phyloP scores from a whole-genome alignment of 92 coral and sea anemone species.

The Porites lobata region DNA sequence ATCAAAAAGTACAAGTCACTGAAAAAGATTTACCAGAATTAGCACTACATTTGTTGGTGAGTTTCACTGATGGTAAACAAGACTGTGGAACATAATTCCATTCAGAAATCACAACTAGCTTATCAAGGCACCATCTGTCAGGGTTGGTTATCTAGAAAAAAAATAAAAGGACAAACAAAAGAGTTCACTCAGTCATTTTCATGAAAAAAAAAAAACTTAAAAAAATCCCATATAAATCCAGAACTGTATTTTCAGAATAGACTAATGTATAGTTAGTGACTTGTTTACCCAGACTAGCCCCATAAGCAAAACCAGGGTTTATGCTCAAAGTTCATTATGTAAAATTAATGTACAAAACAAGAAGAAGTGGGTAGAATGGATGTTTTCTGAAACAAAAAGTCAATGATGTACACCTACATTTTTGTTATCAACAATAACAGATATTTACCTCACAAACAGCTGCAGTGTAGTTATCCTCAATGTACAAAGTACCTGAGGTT shows the following conservation, averaged over 20 bases:
- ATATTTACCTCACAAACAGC: constrained; percentile 37
- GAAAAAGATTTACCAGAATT: neutral
- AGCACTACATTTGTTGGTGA: neutral
- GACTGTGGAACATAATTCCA: constrained; percentile 73
- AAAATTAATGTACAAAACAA: too few relatives aligned
- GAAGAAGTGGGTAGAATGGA: too few relatives aligned
- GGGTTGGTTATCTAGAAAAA: constrained; percentile 42
- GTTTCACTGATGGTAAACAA: neutral
- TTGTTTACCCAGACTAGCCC: too few relatives aligned
- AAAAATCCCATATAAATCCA: neutral
- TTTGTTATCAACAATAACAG: neutral
- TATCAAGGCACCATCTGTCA: constrained; percentile 50
- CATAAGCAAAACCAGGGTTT: too few relatives aligned
- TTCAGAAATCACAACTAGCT: constrained; percentile 71
- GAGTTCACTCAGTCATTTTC: neutral
- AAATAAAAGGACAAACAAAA: neutral
- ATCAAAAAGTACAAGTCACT: too few relatives aligned
- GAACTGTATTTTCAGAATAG: too few relatives aligned
- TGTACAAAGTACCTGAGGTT: constrained; percentile 66
- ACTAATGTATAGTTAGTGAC: too few relatives aligned
- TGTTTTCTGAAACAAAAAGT: neutral
- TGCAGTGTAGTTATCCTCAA: constrained; percentile 74
- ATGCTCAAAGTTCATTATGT: too few relatives aligned
- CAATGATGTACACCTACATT: neutral
- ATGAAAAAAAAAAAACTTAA: neutral